These are phyloP conservation scores for Acronicta psi DNA, from an alignment of 2,888 invertebrate genomes.

Conservation along the genomic window DNA sequence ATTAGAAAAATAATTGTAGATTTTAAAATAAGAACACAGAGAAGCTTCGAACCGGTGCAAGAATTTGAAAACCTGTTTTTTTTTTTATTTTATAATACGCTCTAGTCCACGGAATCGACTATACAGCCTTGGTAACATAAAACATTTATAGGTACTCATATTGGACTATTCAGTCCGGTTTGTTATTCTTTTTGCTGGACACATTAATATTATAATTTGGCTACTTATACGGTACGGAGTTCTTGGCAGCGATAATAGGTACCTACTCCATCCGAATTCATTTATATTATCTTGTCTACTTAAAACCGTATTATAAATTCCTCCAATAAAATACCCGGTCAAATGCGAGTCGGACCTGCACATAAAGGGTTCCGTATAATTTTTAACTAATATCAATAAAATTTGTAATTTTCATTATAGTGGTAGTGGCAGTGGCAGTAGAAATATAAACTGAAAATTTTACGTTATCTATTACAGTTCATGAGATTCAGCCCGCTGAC, in stretches of 20 bases:
- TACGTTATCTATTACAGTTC: no score
- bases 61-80: constrained; percentile 67
- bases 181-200: constrained; percentile 32
- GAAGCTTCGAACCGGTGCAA: constrained; percentile 55
- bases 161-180: constrained; percentile 37
- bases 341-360: no score
- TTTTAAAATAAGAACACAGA: constrained; percentile 21
- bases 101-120: constrained; percentile 46
- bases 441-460: no score
- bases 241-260: constrained; percentile 14
- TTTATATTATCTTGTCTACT: no score
- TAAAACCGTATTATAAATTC: no score
- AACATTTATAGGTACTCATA: constrained; percentile 12
- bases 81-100: constrained; percentile 58
- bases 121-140: constrained; percentile 56
- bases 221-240: constrained; percentile 17
- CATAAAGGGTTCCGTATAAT: no score
- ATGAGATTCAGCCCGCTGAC: no score
- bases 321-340: no score
- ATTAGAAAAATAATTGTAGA: constrained; percentile 8
- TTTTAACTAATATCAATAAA: no score
- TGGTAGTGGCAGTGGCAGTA: no score
- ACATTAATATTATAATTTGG: constrained; percentile 33
- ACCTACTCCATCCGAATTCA: no score
- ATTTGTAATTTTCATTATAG: no score